Evolutionary conservation across 2,113 vertebrate genomes (phyloP), one percentile per base, ranked within the genome.

Genomic region (Cepphus grylle): DNA sequence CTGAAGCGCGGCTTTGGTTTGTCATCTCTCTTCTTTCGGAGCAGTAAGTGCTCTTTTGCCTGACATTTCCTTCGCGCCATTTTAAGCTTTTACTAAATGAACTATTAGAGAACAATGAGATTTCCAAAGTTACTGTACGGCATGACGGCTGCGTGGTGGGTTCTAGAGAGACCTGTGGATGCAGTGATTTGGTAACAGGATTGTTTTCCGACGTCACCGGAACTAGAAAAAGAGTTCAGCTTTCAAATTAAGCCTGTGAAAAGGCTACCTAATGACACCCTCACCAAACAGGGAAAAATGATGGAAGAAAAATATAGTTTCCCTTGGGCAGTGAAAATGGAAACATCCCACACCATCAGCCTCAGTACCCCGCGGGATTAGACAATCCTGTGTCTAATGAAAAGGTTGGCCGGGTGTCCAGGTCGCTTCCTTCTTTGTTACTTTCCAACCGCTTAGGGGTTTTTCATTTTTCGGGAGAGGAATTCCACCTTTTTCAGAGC

Each of bases 131-230:
- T 67, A n/a, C 25, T 70, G 6, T n/a, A 40, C 40, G 47, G 56
- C 1, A 1, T 0, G 0, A 34, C 0, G 12, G 14, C n/a, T 73
- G 38, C 0, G 1, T 36, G 62, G 27, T 67, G 42, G 23, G 21
- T 63, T 87, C 56, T 63, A 66, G 45, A 62, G 56, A 93, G 77
- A 49, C 25, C 25, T 15, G 29, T 56, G 25, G 42, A 34, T 42
- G 49, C 16, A 66, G 16, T 50, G 40, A 49, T 94, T 52, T 87
- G 62, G 70, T 26, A 65, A 59, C 8, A 61, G 11, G 23, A 47
- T 70, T 71, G 61, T 74, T 84, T 88, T 95, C 81, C 20, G 73
- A 2, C 9, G 4, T 71, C 42, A 38, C 53, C 79, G 32, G 86
- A 77, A 77, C 61, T 76, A 74, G 38, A 45, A 88, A 83, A 90